Conservation (phyloP, 2,888 invertebrate genomes). For the Hirtodrosophila confusa region DNA sequence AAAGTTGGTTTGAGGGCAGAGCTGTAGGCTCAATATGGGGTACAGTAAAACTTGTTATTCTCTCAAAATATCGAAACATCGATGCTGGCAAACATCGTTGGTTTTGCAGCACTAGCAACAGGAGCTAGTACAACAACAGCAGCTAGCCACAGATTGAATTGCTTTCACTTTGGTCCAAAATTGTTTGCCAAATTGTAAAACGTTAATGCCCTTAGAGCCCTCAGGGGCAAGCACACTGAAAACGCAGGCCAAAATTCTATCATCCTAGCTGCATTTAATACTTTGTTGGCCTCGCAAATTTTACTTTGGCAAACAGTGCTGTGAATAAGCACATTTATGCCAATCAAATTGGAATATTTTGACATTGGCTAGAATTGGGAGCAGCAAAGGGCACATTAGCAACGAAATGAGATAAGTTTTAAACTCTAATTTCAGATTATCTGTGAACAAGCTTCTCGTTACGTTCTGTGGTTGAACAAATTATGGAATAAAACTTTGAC, state of each 20-base stretch:
- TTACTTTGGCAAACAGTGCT: constrained; percentile 3
- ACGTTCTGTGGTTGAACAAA: no score
- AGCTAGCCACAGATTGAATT: constrained; percentile 68
- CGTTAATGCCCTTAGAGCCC: constrained; percentile 26
- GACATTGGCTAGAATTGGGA: constrained; percentile 1
- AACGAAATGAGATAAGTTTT: constrained; percentile 1
- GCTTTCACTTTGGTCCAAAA: constrained; percentile 57
- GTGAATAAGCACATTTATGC: constrained; percentile 1
- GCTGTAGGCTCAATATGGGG: no score
- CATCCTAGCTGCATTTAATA: constrained; percentile 18
- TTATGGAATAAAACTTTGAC: no score
- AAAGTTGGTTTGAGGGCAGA: no score
- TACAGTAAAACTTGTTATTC: no score
- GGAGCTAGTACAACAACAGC: constrained; percentile 13
- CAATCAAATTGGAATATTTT: constrained; percentile 16
- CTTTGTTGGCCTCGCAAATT: constrained; percentile 18
- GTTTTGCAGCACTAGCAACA: constrained; percentile 1
- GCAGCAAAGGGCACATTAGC: constrained; percentile 13
- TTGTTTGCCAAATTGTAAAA: constrained; percentile 51
- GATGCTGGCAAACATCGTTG: no score
- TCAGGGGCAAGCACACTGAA: constrained; percentile 3
- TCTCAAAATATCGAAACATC: no score
- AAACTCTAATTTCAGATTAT: background rate
- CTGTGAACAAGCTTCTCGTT: no score
- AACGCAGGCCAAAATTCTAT: constrained; percentile 4